A percentile compares a stretch with the other conserved stretches of the same genome.
These are phyloP conservation scores for Rhombomys opimus DNA, from an alignment of 2,113 vertebrate genomes.

Conservation along the genomic window DNA sequence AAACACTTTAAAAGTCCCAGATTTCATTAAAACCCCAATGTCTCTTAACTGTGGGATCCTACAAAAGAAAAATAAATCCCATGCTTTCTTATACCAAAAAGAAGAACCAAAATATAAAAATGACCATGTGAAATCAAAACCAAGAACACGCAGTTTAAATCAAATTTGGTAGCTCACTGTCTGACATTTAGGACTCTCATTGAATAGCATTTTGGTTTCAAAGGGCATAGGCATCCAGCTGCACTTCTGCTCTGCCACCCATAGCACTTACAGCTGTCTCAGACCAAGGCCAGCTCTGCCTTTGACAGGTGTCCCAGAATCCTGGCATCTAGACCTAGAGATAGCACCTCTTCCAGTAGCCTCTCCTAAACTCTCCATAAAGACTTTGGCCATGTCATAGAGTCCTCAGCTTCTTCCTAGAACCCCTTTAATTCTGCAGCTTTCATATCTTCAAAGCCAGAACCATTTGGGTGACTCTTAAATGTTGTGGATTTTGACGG, in stretches of 20 bases:
- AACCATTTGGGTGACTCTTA: neutral
- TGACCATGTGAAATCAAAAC: neutral
- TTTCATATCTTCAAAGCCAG: neutral
- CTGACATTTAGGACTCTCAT: neutral
- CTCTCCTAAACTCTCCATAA: neutral
- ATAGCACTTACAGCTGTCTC: neutral
- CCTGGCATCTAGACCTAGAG: neutral
- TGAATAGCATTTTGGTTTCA: neutral
- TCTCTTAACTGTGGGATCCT: neutral
- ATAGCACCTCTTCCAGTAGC: neutral
- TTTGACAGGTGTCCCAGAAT: no score
- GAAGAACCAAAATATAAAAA: neutral
- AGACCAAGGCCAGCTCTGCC: neutral
- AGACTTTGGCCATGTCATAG: neutral
- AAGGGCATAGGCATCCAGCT: neutral
- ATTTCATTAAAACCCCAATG: neutral
- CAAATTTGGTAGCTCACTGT: neutral
- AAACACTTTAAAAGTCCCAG: neutral
- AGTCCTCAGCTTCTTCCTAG: neutral
- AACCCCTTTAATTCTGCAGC: no score
- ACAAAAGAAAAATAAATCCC: neutral
- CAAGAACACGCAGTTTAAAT: neutral
- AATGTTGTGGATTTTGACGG: no score
- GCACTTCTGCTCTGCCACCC: neutral
- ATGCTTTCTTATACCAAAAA: neutral